phyloP scores from a whole-genome alignment of 1,140 invertebrate genomes.

The Gyrodactylus bullatarudis region DNA sequence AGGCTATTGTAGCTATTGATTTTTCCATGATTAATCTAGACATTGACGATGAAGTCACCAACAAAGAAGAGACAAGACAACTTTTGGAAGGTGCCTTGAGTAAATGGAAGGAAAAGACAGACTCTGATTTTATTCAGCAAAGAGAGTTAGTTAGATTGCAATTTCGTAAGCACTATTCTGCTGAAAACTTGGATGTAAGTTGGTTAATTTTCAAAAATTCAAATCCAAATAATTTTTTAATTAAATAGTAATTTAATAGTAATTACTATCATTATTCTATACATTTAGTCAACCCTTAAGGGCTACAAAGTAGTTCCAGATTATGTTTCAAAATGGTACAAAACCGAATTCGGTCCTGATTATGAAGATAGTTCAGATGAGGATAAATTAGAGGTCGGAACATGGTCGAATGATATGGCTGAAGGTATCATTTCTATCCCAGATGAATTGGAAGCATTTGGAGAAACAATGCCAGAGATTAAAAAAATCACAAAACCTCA shows the following conservation, averaged over 20 bases:
- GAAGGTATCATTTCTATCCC: slow-evolving; percentile 3
- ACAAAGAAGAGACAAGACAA: not conserved
- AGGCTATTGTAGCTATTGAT: not conserved
- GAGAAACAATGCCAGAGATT: slow-evolving; percentile 8
- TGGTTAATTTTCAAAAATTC: no score
- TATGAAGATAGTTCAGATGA: not conserved
- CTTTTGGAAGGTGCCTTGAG: not conserved
- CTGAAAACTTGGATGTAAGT: not conserved
- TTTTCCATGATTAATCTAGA: not conserved
- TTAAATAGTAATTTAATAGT: no score
- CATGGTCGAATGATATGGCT: slow-evolving; percentile 2
- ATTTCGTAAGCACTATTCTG: not conserved
- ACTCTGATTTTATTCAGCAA: not conserved
- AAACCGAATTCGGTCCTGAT: not conserved
- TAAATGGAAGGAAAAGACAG: not conserved
- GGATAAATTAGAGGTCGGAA: not conserved
- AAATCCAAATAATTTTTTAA: no score
- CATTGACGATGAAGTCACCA: not conserved
- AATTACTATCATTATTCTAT: no score
- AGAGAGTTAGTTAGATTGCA: not conserved
- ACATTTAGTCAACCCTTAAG: not conserved
- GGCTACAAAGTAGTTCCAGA: not conserved
- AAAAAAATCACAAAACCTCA: not conserved
- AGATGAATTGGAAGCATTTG: slow-evolving; percentile 6
- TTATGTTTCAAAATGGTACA: not conserved